Base-by-base conservation (phyloP, 2,113 vertebrate species). In the Urocolius indicus region DNA sequence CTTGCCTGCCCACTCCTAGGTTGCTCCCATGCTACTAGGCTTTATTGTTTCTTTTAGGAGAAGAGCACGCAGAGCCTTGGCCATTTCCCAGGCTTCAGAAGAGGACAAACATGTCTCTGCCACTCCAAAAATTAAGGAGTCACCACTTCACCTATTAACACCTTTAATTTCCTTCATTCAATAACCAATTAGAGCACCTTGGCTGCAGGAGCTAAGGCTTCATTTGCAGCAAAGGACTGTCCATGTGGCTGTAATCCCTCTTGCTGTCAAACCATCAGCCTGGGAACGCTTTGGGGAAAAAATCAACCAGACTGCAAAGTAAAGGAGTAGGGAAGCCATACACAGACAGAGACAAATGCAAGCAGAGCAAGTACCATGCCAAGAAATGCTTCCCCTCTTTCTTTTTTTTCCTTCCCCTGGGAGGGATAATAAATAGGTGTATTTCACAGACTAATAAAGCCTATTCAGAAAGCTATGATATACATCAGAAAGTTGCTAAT, bases 151-250 rank as follows among this genome's bases (percentile, higher is more conserved):
- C 94, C 94, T 93, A 73, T 67, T 95, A 95, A 96, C 54, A 68
- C 86, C 93, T 90, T 81, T 94, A 96, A 94, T 94, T 96, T 88
- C 83, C 90, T 81, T 83, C 71, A 66, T 82, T 96, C 93, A 79
- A 93, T 96, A 96, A 94, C 63, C 93, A 94, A 95, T 96, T 95
- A 97, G 92, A 76, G 87, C 91, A 97, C 91, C 95, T 94, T 84
- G 92, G 88, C 90, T 82, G 62, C 73, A 22, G 4, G 14, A 87
- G 83, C 73, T n/a, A 54, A 89, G 73, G 84, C 85, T 86, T 92
- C 41, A 32, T 77, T 95, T 77, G 87, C 67, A 94, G 78, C 71
- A 71, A 52, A 86, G 90, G 90, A 66, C 76, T 5, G 29, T 61
- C 38, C 4, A 10, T 34, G 26, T 9, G 2, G 84, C 90, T 77